Base-by-base conservation (phyloP, 2,888 invertebrate species). In the Leptodirus hochenwartii region DNA sequence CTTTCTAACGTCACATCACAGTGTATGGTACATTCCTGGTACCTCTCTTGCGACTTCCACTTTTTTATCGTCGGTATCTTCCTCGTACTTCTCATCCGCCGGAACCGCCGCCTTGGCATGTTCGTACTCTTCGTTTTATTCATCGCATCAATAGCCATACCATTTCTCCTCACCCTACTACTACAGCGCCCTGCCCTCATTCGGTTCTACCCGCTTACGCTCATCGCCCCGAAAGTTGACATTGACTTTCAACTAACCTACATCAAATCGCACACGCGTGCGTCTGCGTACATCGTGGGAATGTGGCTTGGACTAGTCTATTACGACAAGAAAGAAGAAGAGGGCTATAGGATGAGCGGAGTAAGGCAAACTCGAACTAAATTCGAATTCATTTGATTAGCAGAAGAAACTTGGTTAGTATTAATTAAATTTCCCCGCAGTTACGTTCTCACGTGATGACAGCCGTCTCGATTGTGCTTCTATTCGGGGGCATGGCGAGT, bases 11-110 rank as follows among this genome's bases (percentile, higher is more conserved):
- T n/a, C n/a, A n/a, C 11, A 14, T 55, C 60, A 22, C 53, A 76
- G 75, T 76, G 76, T 42, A 59, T 75, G 51, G 57, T 66, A 1
- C 61, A 66, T 35, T 62, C 70, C 2, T 76, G 76, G 76, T 74
- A 72, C 50, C 59, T 75, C 20, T 68, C 76, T 0, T 70, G 69
- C 35, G 76, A 76, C 49, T 71, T 73, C 52, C 75, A 76, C 46
- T 69, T 63, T 52, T 72, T 70, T 50, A 50, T 67, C 26, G 45
- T 71, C 10, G 62, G 64, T 0, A 48, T 66, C n/a, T 43, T 62
- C 11, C 39, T 62, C 10, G 61, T 57, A 40, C 47, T 56, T 38
- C 27, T 66, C 8, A 58, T 65, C 41, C 55, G 53, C 24, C 53
- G 48, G 8, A 43, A 47, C 4, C 58, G 55, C 0, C 48, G 44